phyloP scores from a whole-genome alignment of 2,113 vertebrate genomes.

The Ophthalmolycus amberensis region DNA sequence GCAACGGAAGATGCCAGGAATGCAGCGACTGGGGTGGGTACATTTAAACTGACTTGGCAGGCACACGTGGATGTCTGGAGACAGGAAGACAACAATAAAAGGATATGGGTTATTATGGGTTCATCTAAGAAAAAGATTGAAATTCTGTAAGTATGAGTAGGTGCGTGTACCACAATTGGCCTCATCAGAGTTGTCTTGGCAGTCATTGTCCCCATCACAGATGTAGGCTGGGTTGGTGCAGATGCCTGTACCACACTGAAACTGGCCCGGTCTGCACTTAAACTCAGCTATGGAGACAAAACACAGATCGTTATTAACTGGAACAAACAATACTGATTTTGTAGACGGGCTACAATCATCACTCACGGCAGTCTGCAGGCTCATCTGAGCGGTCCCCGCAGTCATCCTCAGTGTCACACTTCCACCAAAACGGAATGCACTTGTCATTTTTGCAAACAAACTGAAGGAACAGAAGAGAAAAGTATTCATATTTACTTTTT shows the following conservation, averaged over 20 bases:
- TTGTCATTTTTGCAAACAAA: conserved; percentile 99
- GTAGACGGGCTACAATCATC: not conserved
- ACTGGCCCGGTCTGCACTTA: conserved; percentile 93
- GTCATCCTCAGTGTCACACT: conserved; percentile 98
- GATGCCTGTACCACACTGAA: conserved; percentile 97
- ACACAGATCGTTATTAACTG: not conserved
- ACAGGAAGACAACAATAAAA: conserved; percentile 8
- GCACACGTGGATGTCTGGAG: conserved; percentile 94
- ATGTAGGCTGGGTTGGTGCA: conserved; percentile 99
- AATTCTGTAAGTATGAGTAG: not conserved
- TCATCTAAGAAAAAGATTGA: not conserved
- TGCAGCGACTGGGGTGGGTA: conserved; percentile 93
- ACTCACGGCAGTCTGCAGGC: conserved; percentile 95
- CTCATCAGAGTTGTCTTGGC: conserved; percentile 97
- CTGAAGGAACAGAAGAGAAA: conserved; percentile 75
- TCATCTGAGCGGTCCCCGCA: conserved; percentile 97
- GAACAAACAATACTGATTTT: not conserved
- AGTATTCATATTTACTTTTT: rapidly evolving
- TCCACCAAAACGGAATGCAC: conserved; percentile 99
- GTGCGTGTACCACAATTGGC: conserved; percentile 91
- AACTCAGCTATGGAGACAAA: conserved; percentile 86
- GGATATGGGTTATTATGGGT: not conserved
- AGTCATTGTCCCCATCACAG: conserved; percentile 98
- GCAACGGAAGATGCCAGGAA: conserved; percentile 97
- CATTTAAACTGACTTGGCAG: conserved; percentile 98